Evolutionary conservation across 2,113 vertebrate genomes (phyloP), one percentile per base, ranked within the genome.

Genomic region (Puma concolor): DNA sequence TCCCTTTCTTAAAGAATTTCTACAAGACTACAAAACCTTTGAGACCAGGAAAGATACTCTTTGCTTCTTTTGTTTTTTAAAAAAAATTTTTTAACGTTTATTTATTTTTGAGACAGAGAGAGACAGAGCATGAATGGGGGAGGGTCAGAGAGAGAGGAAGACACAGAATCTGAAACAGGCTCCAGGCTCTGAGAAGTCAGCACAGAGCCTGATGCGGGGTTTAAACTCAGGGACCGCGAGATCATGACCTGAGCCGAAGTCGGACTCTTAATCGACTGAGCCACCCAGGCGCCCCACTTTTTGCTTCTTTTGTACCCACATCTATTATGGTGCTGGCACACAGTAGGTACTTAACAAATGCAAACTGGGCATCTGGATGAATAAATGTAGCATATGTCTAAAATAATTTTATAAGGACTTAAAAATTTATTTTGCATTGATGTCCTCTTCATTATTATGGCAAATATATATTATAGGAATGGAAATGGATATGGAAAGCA

Each of bases 331-430:
- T 50, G 17, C 25, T 92, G 48, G 33, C 14, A 13, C 17, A 25
- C 11, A 38, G 15, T 19, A 74, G 23, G 9, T 76, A 0, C 19
- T 67, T 81, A 81, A 81, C 4, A 86, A 77, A 48, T 54, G 41
- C 63, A 33, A 77, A 36, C n/a, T 25, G 48, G 74, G 85, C 54
- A 64, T 63, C 23, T 44, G 25, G 1, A 57, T 63, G 50, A 76
- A 74, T 44, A 54, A 90, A 64, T 63, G 31, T 13, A 60, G 72
- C 4, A 10, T n/a, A 41, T 12, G 6, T 57, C 14, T 69, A 52
- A 69, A 97, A 77, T 19, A 63, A 69, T 82, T 69, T 81, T 19
- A 14, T 87, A 52, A 60, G 13, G 2, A 48, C 50, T 84, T 67
- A 29, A 48, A 63, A 44, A 41, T 25, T 60, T 74, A 82, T 52